Conservation (phyloP, 2,888 invertebrate species). For the Drosophila nigritarsus region DNA sequence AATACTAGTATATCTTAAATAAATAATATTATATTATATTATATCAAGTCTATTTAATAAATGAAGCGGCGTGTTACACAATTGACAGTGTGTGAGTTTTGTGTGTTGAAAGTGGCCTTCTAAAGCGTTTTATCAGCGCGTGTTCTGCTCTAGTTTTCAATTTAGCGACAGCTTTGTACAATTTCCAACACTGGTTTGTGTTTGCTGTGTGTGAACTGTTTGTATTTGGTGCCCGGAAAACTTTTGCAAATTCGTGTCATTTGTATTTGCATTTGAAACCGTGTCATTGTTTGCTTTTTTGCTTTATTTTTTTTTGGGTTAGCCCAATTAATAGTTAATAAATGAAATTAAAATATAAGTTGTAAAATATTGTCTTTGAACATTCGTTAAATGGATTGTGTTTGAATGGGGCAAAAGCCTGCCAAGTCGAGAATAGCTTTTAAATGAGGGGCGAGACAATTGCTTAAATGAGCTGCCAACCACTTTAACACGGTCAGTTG, state of each 20-base stretch:
- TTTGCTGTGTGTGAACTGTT: slow-evolving; percentile 50
- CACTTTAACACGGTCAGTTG: slow-evolving; percentile 7
- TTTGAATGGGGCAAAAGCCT: slow-evolving; percentile 83
- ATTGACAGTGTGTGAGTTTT: slow-evolving; percentile 40
- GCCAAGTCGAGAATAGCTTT: slow-evolving; percentile 85
- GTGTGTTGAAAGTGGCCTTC: slow-evolving; percentile 48
- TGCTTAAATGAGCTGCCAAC: slow-evolving; percentile 80
- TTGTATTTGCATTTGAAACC: slow-evolving; percentile 67
- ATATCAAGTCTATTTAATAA: slow-evolving; percentile 43
- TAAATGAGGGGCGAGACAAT: slow-evolving; percentile 79
- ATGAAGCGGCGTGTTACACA: slow-evolving; percentile 63
- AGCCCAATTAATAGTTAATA: slow-evolving; percentile 44
- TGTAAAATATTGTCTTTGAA: slow-evolving; percentile 28
- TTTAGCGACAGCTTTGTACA: slow-evolving; percentile 64
- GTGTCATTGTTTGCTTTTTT: slow-evolving; percentile 43
- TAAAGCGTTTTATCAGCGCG: slow-evolving; percentile 56
- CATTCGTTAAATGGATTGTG: slow-evolving; percentile 63
- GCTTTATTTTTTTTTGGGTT: slow-evolving; percentile 19
- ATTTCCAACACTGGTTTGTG: slow-evolving; percentile 53
- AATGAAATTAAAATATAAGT: slow-evolving; percentile 35
- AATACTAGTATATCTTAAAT: slow-evolving; percentile 54
- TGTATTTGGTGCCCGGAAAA: slow-evolving; percentile 68
- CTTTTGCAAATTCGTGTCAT: slow-evolving; percentile 62
- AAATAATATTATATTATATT: slow-evolving; percentile 29
- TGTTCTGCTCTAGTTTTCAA: slow-evolving; percentile 50